phyloP scores from a whole-genome alignment of 1,140 invertebrate genomes.

The Caenorhabditis latens region DNA sequence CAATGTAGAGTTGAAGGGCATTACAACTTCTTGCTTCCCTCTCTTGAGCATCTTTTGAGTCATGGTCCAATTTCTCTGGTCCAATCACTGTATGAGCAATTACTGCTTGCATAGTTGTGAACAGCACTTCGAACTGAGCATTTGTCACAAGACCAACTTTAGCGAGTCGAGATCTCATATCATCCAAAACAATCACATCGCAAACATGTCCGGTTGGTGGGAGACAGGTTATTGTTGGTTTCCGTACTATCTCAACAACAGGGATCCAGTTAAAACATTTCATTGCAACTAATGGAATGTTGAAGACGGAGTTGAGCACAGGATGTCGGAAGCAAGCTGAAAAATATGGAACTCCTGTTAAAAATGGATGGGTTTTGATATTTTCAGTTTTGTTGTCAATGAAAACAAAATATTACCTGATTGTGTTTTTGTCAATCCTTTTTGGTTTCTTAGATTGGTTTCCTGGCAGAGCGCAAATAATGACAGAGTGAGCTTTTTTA shows the following conservation, averaged over 20 bases:
- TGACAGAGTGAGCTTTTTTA: neutral
- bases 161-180: neutral
- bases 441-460: neutral
- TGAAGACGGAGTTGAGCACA: neutral
- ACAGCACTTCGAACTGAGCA: slow-evolving; percentile 37
- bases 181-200: slow-evolving; percentile 6
- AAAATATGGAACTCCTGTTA: neutral
- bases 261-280: slow-evolving; percentile 43
- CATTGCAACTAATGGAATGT: slow-evolving; percentile 16
- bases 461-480: neutral
- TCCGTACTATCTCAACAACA: neutral
- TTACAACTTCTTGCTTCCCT: slow-evolving; percentile 37
- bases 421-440: neutral
- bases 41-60: neutral
- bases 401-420: neutral
- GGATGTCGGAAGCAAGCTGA: slow-evolving; percentile 27
- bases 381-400: too few species aligned
- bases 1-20: slow-evolving; percentile 26
- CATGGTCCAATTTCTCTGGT: neutral
- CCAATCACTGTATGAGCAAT: slow-evolving; percentile 44
- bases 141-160: slow-evolving; percentile 26
- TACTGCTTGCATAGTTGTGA: slow-evolving; percentile 30
- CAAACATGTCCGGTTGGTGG: slow-evolving; percentile 32
- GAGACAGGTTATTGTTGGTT: neutral
- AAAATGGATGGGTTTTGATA: too few species aligned